Evolutionary conservation across 2,888 invertebrate genomes (phyloP).

Genomic region (Venustoraphidia nigricollis): DNA sequence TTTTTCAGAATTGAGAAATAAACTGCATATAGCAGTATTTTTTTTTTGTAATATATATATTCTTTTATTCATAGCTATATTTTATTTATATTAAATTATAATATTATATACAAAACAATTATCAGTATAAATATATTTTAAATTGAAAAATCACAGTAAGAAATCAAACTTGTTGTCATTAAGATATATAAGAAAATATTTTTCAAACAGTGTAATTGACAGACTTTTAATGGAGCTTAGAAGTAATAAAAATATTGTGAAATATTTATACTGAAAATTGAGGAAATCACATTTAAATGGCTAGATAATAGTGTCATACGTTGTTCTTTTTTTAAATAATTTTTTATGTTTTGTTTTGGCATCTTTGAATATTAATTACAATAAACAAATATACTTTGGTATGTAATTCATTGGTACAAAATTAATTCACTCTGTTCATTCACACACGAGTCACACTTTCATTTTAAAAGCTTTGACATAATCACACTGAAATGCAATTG

Average conservation of each 20-base stretch:
- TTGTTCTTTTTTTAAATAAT: conserved; percentile 13
- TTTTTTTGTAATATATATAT: no score
- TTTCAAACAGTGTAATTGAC: conserved; percentile 3
- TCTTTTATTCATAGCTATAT: no score
- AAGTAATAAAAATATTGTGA: background rate
- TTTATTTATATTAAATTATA: no score
- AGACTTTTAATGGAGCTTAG: background rate
- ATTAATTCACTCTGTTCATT: conserved; percentile 24
- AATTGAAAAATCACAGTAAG: no score
- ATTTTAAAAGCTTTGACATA: conserved; percentile 13
- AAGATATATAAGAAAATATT: background rate
- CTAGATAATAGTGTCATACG: conserved; percentile 4
- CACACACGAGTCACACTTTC: conserved; percentile 15
- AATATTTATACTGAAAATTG: conserved; percentile 3
- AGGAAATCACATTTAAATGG: conserved; percentile 5
- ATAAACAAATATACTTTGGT: conserved; percentile 51
- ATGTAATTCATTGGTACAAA: conserved; percentile 34
- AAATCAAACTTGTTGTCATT: no score
- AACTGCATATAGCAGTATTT: no score
- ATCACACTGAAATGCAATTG: conserved; percentile 16
- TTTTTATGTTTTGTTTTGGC: conserved; percentile 29
- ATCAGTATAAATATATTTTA: no score
- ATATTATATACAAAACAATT: no score
- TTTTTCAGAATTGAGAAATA: no score
- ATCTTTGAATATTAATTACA: conserved; percentile 33